Conservation (phyloP, 2,113 vertebrate species). For the Labeo rohita region DNA sequence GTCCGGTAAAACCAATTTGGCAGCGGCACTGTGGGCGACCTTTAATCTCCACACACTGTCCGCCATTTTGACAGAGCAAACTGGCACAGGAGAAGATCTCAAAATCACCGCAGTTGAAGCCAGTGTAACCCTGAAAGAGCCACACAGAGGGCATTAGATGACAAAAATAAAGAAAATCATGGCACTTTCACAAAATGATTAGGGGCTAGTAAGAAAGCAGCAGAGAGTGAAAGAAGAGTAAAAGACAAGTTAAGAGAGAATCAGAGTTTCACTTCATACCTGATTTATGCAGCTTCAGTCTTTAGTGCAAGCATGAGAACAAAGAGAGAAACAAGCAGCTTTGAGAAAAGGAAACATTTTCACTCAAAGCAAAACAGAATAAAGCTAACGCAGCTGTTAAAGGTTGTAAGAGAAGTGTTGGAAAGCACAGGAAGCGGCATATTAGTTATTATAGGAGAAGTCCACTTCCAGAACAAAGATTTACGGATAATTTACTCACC, state of each 20-base stretch:
- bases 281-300: slow-evolving; percentile 68
- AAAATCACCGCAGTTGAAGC: slow-evolving; percentile 81
- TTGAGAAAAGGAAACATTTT: slow-evolving; percentile 45
- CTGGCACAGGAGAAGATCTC: slow-evolving; percentile 79
- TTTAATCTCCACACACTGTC: slow-evolving; percentile 75
- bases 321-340: slow-evolving; percentile 58
- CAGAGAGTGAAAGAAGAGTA: not conserved
- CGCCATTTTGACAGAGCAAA: slow-evolving; percentile 84
- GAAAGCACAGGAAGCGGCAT: not conserved
- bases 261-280: slow-evolving; percentile 64
- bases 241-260: slow-evolving; percentile 18
- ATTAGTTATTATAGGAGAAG: not conserved
- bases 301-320: slow-evolving; percentile 71
- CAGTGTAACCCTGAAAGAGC: slow-evolving; percentile 79
- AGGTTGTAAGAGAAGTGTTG: not conserved
- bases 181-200: not conserved
- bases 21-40: slow-evolving; percentile 83
- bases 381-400: not conserved
- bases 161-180: not conserved
- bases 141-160: not conserved
- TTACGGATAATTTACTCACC: too few relatives aligned
- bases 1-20: slow-evolving; percentile 75
- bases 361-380: slow-evolving; percentile 9
- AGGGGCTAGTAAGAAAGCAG: not conserved
- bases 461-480: too few relatives aligned